Base-by-base conservation (phyloP, 2,888 invertebrate genomes). In the Synanthedon myopaeformis region DNA sequence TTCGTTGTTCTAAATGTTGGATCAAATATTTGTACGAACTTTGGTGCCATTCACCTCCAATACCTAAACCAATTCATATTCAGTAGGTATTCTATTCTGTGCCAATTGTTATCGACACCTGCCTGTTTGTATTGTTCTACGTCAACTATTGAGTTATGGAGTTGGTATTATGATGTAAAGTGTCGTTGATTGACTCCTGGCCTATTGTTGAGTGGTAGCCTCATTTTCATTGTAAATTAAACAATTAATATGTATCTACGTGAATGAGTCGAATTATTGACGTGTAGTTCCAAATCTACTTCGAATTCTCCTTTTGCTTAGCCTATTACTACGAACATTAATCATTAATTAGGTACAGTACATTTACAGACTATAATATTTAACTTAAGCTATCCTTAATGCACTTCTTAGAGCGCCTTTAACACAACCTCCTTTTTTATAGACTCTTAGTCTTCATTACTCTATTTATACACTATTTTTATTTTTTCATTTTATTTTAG, bases 141-240 rank as follows among this genome's bases (percentile, higher is more conserved):
- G 14, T n/a, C n/a, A 13, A 45, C 45, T 45, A 45, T 45, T 45
- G 45, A 45, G 45, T 13, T 45, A 45, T 45, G 45, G 45, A 14
- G 14, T 13, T 13, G 6, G n/a, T 51, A 51, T 51, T 51, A 41
- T 51, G 17, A 51, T 51, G 51, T 41, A 51, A 51, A 51, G 51
- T 51, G 51, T 49, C 49, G 12, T 49, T 19, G 49, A 49, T 51
- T 35, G 41, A 51, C 35, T 41, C 12, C 51, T 45, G 13, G 13
- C 13, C 45, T 13, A 45, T 45, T 13, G 12, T 45, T 45, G 14
- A 45, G 13, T 45, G 6, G 4, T 61, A 66, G 63, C 60, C 69
- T 77, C 69, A 76, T 78, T 71, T 68, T 72, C 69, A 74, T 78
- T 76, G 78, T 74, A 77, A 77, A 78, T 78, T 78, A 72, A 74